Conservation (phyloP, 2,797 vertebrate genomes). For the Melanotaenia nigrans region DNA sequence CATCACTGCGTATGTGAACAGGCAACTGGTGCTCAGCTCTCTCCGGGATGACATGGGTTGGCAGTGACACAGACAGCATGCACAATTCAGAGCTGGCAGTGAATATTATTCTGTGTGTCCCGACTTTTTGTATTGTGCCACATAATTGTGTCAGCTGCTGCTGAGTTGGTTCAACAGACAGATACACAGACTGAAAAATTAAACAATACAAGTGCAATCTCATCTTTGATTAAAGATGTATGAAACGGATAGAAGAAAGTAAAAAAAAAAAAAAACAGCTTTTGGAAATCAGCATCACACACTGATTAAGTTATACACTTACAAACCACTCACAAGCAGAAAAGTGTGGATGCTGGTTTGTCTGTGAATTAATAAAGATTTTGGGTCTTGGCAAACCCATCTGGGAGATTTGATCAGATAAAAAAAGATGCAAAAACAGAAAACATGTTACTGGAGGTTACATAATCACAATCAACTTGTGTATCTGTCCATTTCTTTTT, state of each 20-base stretch:
- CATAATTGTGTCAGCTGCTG: not conserved
- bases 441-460: conserved; percentile 54
- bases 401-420: conserved; percentile 31
- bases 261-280: conserved; percentile 47
- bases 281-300: conserved; percentile 49
- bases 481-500: too few relatives aligned
- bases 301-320: conserved; percentile 44
- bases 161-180: not conserved
- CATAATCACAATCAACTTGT: conserved; percentile 25
- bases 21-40: conserved; percentile 26
- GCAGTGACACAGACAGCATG: conserved; percentile 6
- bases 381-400: conserved; percentile 22
- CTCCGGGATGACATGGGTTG: conserved; percentile 10
- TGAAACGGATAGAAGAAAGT: not conserved
- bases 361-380: conserved; percentile 51
- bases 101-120: not conserved
- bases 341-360: conserved; percentile 34
- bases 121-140: not conserved
- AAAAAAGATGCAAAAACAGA: conserved; percentile 56
- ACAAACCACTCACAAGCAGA: conserved; percentile 33
- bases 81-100: conserved; percentile 8
- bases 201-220: not conserved
- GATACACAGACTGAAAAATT: not conserved
- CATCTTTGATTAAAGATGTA: not conserved
- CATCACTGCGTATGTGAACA: conserved; percentile 17